phyloP scores from a whole-genome alignment of 2,888 invertebrate species.

The Orchesellides sinensis region DNA sequence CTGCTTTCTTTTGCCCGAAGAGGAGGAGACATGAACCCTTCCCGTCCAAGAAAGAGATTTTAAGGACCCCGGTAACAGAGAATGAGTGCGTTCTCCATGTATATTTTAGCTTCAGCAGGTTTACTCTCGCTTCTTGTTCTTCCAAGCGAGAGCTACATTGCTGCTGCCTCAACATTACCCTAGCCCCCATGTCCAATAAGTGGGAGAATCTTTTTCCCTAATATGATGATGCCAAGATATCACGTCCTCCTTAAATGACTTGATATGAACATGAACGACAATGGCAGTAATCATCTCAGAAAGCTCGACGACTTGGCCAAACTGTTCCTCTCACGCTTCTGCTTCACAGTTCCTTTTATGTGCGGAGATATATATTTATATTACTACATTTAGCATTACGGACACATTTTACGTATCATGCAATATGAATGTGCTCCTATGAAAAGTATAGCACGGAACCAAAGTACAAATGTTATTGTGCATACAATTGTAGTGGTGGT shows the following conservation, averaged over 20 bases:
- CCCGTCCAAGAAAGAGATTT: conserved; percentile 30
- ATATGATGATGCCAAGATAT: conserved; percentile 62
- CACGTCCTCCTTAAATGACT: conserved; percentile 69
- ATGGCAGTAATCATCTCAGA: conserved; percentile 59
- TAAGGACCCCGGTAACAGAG: conserved; percentile 21
- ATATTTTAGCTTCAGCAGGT: conserved; percentile 25
- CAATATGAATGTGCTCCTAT: not conserved
- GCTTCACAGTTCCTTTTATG: not conserved
- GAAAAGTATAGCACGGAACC: conserved; percentile 1
- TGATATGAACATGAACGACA: conserved; percentile 67
- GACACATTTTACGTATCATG: not conserved
- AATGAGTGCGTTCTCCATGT: not conserved
- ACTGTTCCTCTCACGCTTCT: conserved; percentile 10
- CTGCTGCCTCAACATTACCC: conserved; percentile 10
- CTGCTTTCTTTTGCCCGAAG: conserved; percentile 7
- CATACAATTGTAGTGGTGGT: conserved; percentile 44
- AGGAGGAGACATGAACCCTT: conserved; percentile 40
- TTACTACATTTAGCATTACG: conserved; percentile 10
- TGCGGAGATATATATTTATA: not conserved
- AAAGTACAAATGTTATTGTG: conserved; percentile 56
- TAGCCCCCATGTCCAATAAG: conserved; percentile 59
- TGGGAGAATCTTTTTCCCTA: conserved; percentile 57
- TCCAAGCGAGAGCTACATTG: no score
- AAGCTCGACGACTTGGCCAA: conserved; percentile 51
- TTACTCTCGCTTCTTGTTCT: conserved; percentile 20